Base-by-base conservation (phyloP, 2,797 vertebrate genomes). In the Rhinophrynus dorsalis region DNA sequence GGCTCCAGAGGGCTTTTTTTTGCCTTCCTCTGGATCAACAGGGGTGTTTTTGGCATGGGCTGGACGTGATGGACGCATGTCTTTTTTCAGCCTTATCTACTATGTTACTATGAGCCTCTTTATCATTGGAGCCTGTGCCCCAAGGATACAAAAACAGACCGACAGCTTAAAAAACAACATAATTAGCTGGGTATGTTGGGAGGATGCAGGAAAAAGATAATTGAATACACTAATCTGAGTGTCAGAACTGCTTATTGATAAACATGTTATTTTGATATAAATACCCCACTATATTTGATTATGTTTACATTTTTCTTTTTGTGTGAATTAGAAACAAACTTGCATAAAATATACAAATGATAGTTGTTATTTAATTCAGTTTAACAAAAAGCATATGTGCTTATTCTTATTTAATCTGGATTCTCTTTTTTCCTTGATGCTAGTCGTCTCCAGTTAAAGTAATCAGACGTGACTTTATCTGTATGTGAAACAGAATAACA, bases 301-400 rank as follows among this genome's bases (percentile, higher is more conserved):
- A 12, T 69, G 68, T 72, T 72, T 72, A 71, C 60, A 58, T 72
- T 57, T 48, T 50, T 56, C 45, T 65, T 11, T 10, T 72, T 72
- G 52, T 69, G 52, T 64, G 60, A 72, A 72, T 72, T 65, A 72
- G 52, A 64, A 65, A 72, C 68, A 72, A 72, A 62, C 60, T 56
- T 12, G 24, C 50, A 56, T 45, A 56, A 60, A 38, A 50, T 69
- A 69, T 61, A 69, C 67, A 69, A 64, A 64, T 58, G 51, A 64
- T 64, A 50, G 68, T 40, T 60, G 40, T 18, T 64, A 72, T 72
- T 72, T 72, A 47, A 58, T 64, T 50, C 52, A 21, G 17, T 21
- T 13, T 72, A 72, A 72, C 51, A 56, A 6, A 27, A 58, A 72
- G 54, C 68, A 72, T 50, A 63, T 72, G 68, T 72, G 40, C 60